Percentiles rank a stretch among this genome's conserved stretches.
Evolutionary conservation across 2,888 invertebrate species (phyloP).

Genomic region (Acleris sparsana): DNA sequence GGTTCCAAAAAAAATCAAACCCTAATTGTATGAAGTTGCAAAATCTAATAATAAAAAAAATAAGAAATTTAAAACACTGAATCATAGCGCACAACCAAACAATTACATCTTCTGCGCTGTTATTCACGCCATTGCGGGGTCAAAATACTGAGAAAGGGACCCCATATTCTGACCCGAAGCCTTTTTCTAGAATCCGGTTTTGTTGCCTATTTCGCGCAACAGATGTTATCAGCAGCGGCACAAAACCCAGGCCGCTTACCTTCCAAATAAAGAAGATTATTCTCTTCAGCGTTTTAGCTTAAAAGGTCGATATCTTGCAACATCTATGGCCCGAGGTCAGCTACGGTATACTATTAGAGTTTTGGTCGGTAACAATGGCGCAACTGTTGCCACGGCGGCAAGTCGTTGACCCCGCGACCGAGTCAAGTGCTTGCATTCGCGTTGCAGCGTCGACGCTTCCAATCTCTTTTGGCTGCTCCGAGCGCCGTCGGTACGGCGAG

Average conservation of each 20-base stretch:
- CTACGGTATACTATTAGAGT: conserved; percentile 59
- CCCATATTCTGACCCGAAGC: conserved; percentile 12
- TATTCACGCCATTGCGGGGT: neutral
- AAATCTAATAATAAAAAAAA: no score
- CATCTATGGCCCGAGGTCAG: conserved; percentile 58
- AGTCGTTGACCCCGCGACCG: conserved; percentile 63
- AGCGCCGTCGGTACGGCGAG: neutral
- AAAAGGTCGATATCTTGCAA: conserved; percentile 51
- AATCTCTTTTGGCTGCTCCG: conserved; percentile 15
- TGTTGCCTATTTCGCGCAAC: conserved; percentile 10
- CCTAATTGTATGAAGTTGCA: no score
- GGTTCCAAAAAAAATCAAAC: no score
- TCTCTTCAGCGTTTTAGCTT: conserved; percentile 41
- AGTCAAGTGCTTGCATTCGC: conserved; percentile 68
- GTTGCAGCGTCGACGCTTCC: conserved; percentile 44
- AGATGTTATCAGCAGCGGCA: conserved; percentile 23
- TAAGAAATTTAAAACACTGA: no score
- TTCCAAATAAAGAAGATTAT: conserved; percentile 37
- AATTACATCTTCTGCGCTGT: neutral
- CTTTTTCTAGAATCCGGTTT: conserved; percentile 18
- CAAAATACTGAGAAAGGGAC: conserved; percentile 4
- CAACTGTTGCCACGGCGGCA: conserved; percentile 49
- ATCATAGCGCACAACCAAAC: no score
- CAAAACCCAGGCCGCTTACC: conserved; percentile 23
- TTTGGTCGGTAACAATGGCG: conserved; percentile 52